Conservation (phyloP, 1,140 invertebrate species). For the Matsumurasca onukii region DNA sequence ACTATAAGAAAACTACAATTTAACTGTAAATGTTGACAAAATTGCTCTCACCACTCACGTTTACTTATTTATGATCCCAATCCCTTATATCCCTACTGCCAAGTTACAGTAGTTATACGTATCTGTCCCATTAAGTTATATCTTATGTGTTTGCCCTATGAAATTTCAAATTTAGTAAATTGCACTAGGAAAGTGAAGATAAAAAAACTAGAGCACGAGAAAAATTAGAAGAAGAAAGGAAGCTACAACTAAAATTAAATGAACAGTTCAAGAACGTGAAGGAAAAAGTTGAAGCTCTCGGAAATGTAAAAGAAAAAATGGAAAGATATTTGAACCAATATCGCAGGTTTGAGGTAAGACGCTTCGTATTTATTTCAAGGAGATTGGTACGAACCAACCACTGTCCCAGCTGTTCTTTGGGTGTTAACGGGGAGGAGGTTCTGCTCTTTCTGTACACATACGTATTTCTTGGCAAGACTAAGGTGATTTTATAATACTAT, state of each 20-base stretch:
- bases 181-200: conserved; percentile 19
- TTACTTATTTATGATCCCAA: no score
- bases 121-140: neutral
- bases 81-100: no score
- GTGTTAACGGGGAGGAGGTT: neutral
- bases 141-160: neutral
- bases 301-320: neutral
- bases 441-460: neutral
- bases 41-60: neutral
- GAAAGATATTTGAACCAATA: neutral
- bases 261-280: conserved; percentile 4
- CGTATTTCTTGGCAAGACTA: neutral
- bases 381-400: neutral
- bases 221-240: conserved; percentile 20
- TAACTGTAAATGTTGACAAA: neutral
- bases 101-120: neutral
- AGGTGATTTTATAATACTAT: neutral
- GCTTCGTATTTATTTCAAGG: neutral
- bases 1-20: neutral
- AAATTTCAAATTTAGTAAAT: neutral
- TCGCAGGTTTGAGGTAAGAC: neutral
- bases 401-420: neutral
- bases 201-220: neutral
- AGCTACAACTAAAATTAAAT: neutral
- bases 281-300: neutral